phyloP scores from a whole-genome alignment of 2,113 vertebrate species.

The Patagioenas fasciata region DNA sequence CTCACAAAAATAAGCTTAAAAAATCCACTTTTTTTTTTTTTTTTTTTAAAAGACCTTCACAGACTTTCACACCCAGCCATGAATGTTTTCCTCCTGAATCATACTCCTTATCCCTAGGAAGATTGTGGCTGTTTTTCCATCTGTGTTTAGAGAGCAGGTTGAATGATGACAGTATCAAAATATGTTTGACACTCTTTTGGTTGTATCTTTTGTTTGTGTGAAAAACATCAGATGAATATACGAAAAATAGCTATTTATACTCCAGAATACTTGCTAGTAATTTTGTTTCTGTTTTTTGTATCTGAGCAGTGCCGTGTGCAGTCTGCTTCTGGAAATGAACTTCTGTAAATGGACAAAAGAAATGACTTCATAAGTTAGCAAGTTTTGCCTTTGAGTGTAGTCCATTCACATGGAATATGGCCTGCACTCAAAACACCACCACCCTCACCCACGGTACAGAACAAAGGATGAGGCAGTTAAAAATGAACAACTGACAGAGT shows the following conservation, averaged over 20 bases:
- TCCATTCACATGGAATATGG: background rate
- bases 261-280: background rate
- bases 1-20: background rate
- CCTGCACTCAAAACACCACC: background rate
- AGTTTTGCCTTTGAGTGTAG: background rate
- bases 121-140: background rate
- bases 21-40: background rate
- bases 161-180: background rate
- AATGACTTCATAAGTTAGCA: background rate
- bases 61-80: background rate
- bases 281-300: background rate
- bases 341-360: background rate
- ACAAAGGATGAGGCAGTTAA: constrained; percentile 51
- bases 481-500: constrained; percentile 54
- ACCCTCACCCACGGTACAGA: background rate
- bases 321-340: background rate
- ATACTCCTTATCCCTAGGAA: background rate
- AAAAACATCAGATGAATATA: background rate
- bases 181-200: background rate
- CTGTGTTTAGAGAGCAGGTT: background rate
- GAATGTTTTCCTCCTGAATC: background rate
- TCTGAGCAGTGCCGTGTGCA: background rate
- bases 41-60: background rate
- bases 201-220: background rate
- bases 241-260: background rate